A percentile compares a stretch with the other conserved stretches of the same genome.
Conservation (phyloP, 1,140 invertebrate genomes). For the Drosophila asahinai region DNA sequence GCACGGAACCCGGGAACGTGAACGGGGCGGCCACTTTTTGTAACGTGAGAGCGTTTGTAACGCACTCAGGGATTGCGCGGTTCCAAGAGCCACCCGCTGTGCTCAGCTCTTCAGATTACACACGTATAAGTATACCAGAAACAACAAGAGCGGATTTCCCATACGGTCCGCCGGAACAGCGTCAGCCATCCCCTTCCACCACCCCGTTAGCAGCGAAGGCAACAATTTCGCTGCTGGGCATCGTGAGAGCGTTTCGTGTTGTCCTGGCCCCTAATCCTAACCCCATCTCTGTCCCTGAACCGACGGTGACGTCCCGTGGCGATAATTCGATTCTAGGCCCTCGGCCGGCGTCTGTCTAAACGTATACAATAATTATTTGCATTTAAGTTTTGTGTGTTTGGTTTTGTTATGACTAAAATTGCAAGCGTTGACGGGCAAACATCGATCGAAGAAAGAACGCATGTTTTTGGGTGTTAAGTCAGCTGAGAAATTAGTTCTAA, state of each 20-base stretch:
- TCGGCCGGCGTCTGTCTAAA: conserved; percentile 49
- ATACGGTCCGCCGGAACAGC: conserved; percentile 46
- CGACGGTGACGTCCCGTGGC: conserved; percentile 50
- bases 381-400: conserved; percentile 54
- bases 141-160: conserved; percentile 66
- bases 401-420: conserved; percentile 56
- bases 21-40: conserved; percentile 54
- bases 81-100: conserved; percentile 75
- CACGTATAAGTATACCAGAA: conserved; percentile 43
- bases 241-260: conserved; percentile 60
- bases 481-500: conserved; percentile 72
- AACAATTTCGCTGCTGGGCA: conserved; percentile 40
- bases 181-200: background rate
- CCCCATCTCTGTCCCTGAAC: background rate
- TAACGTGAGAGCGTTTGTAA: conserved; percentile 80
- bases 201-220: conserved; percentile 31
- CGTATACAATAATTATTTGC: conserved; percentile 79
- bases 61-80: conserved; percentile 46
- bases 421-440: conserved; percentile 2
- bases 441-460: conserved; percentile 24
- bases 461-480: conserved; percentile 62
- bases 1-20: background rate
- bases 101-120: conserved; percentile 75
- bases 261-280: conserved; percentile 7
- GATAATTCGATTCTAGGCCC: conserved; percentile 74